Evolutionary conservation across 2,888 invertebrate species (phyloP), one percentile per base, ranked within the genome.

Genomic region (Corbicula japonica): DNA sequence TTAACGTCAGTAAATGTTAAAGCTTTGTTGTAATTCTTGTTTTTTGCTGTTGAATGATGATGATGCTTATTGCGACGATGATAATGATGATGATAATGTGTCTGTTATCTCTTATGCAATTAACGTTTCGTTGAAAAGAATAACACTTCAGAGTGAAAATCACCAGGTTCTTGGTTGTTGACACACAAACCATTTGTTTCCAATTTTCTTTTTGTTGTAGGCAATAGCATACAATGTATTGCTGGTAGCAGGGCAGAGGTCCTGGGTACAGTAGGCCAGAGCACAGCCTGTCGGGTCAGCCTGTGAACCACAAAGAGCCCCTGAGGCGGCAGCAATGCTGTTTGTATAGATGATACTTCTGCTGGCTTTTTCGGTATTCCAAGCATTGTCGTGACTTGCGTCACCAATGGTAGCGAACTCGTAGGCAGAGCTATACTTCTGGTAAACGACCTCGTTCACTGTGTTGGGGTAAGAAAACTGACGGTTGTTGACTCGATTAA

Each of bases 151-250:
- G n/a, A n/a, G n/a, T n/a, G n/a, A n/a, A n/a, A n/a, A n/a, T n/a
- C n/a, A n/a, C n/a, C n/a, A n/a, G n/a, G n/a, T n/a, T n/a, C n/a
- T n/a, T n/a, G n/a, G n/a, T n/a, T n/a, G n/a, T n/a, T n/a, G n/a
- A n/a, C 81, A 73, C n/a, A 70, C 79, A 58, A 80, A 83, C 41
- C 56, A 74, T 26, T 74, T 74, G 26, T 48, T 66, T 26, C 77
- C 83, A 44, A 77, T 68, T 48, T 75, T 48, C 23, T 4, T 58
- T 52, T 68, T 74, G 28, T 75, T 54, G 23, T 41, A 69, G n/a
- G 46, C 69, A 21, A 28, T 41, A 56, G 44, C 41, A 26, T 69
- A 58, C 12, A 18, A 8, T 30, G 41, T 69, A 2, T 30, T 21
- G 48, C 44, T 69, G 12, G 58, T 56, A 21, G 69, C 58, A 18